Percentiles rank a stretch among this genome's conserved stretches.
phyloP scores from a whole-genome alignment of 2,113 vertebrate species.

The Oryzias javanicus region DNA sequence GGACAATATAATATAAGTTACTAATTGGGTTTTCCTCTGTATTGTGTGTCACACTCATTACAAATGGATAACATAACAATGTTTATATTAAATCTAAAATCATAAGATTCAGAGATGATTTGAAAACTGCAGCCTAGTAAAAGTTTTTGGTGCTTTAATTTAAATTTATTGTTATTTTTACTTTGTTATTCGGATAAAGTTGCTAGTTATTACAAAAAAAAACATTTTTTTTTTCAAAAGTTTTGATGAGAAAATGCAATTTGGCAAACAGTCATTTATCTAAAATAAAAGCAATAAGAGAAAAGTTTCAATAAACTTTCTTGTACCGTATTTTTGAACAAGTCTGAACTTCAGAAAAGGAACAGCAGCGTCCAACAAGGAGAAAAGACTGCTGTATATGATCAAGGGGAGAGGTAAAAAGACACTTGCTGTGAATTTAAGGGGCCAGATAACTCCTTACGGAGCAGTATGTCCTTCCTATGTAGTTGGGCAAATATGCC shows the following conservation, averaged over 20 bases:
- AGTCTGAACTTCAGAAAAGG: not conserved
- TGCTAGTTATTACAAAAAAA: no score
- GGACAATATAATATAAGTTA: not conserved
- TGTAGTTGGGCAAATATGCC: slow-evolving; percentile 66
- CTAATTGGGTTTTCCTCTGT: not conserved
- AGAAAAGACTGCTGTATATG: not conserved
- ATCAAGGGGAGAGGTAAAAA: slow-evolving; percentile 36
- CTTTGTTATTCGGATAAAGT: no score
- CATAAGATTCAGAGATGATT: no score
- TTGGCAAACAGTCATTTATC: no score
- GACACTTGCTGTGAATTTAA: slow-evolving; percentile 44
- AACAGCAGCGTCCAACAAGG: not conserved
- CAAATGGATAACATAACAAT: not conserved
- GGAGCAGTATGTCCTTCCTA: slow-evolving; percentile 70
- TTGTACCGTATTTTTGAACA: not conserved
- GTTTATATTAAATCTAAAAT: no score
- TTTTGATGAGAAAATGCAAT: no score
- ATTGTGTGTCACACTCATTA: not conserved
- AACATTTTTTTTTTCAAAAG: no score
- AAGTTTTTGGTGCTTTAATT: no score
- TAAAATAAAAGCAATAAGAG: no score
- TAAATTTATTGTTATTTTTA: no score
- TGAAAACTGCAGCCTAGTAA: no score
- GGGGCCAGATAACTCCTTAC: slow-evolving; percentile 67
- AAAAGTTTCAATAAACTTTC: no score